Percentiles rank a stretch among this genome's conserved stretches.
Evolutionary conservation across 35 echinoderm and acorn worm genomes (phyloP).

Genomic region (Apostichopus parvimensis): DNA sequence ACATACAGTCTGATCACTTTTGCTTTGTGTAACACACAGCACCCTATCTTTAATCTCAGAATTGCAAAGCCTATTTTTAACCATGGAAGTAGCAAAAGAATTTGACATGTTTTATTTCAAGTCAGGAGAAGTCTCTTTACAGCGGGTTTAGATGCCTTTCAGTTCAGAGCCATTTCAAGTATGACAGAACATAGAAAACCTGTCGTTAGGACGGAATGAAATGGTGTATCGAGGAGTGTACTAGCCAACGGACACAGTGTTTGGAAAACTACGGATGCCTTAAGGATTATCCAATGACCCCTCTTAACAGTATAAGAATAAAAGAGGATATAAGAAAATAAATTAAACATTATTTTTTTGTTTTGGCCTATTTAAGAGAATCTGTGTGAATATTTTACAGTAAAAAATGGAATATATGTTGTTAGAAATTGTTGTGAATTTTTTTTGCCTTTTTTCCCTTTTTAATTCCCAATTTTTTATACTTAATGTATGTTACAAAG

Average conservation of each 20-base stretch:
- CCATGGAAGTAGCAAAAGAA: no score
- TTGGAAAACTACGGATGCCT: background rate
- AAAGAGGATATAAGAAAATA: background rate
- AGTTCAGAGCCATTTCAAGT: no score
- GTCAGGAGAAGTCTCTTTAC: no score
- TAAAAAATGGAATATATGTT: slow-evolving; percentile 26
- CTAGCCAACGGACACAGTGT: no score
- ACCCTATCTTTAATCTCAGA: no score
- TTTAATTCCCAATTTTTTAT: slow-evolving; percentile 12
- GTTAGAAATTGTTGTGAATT: background rate
- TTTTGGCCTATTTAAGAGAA: slow-evolving; percentile 4
- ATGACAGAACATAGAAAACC: background rate
- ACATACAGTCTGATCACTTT: no score
- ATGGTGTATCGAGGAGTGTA: no score
- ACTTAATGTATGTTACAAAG: slow-evolving; percentile 37
- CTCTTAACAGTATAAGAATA: background rate
- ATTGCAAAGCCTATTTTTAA: no score
- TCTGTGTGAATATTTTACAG: slow-evolving; percentile 41
- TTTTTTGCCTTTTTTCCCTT: background rate
- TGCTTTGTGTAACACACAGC: no score
- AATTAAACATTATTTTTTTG: slow-evolving; percentile 8
- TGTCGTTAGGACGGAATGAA: background rate
- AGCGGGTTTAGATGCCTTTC: no score
- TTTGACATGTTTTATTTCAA: no score
- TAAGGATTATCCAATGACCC: background rate